Base-by-base conservation (phyloP, 2,797 vertebrate species). In the Microctenopoma steveboyesi region DNA sequence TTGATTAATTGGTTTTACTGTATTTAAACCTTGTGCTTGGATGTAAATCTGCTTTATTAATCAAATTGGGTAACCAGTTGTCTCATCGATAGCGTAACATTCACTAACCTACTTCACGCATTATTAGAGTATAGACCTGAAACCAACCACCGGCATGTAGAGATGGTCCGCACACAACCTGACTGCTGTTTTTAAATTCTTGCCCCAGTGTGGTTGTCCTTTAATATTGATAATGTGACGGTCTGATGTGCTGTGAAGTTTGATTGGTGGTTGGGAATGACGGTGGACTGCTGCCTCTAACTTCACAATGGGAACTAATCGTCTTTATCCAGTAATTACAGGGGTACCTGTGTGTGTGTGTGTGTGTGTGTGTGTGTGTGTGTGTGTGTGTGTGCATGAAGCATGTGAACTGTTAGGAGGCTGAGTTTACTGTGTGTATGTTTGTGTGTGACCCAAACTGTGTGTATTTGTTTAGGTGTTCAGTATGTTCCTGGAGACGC, bases 401-500 rank as follows among this genome's bases (percentile, higher is more conserved):
- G 58, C 35, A 1, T 18, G 27, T 28, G 14, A 46, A 22, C 7
- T 4, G 6, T 12, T 13, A 0, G 64, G 8, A 61, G 40, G n/a
- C n/a, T 8, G 7, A 42, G 37, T 58, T 9, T 22, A 22, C 22
- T 42, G 47, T 52, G 59, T 54, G 79, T 49, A 61, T 70, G 49
- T 0, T 9, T 40, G 12, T 58, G 54, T 46, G 10, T 86, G 47
- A 78, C 52, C 3, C 91, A 93, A 84, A 72, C 76, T 62, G 1
- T 67, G 12, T 67, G 11, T 51, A 6, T 70, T 64, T 78, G 67
- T 93, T 2, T 84, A 99, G 98, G 97, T 99, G 37, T 99, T 99
- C 93, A 98, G 98, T 86, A 98, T 99, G 97, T 99, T 99, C 94
- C 92, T 99, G 94, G 98, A 99, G 91, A 99, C 98, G 0, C 91